phyloP scores from a whole-genome alignment of 2,113 vertebrate genomes.

The Scolopax mira region DNA sequence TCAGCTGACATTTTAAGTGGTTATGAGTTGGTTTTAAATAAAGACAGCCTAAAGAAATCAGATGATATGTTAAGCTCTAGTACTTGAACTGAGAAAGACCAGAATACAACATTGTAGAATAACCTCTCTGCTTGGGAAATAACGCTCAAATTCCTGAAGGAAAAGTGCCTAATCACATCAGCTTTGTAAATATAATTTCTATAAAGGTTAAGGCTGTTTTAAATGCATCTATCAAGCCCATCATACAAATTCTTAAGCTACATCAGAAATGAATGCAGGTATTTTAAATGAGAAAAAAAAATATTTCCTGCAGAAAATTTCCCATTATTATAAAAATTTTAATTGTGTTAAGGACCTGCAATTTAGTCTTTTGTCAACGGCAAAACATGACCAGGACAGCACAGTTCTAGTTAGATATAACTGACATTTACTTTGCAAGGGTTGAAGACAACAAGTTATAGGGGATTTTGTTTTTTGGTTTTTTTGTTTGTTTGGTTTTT shows the following conservation, averaged over 20 bases:
- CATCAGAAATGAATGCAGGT: not conserved
- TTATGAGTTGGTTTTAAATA: constrained; percentile 14
- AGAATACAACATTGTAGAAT: not conserved
- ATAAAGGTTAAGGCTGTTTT: not conserved
- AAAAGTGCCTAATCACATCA: not conserved
- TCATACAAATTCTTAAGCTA: not conserved
- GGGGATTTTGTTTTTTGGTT: too few species aligned
- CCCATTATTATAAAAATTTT: not conserved
- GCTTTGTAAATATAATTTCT: not conserved
- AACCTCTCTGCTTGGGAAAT: not conserved
- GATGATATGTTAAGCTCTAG: not conserved
- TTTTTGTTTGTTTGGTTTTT: too few species aligned
- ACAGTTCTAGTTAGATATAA: not conserved
- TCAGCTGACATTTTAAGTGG: constrained; percentile 43
- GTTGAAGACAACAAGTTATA: not conserved
- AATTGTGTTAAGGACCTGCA: not conserved
- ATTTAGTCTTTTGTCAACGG: not conserved
- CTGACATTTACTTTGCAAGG: not conserved
- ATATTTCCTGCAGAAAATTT: not conserved
- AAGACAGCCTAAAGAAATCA: constrained; percentile 12
- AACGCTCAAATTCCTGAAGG: not conserved
- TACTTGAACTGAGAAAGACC: not conserved
- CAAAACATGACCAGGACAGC: not conserved
- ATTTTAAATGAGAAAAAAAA: constrained; percentile 4
- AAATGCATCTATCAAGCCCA: not conserved